Evolutionary conservation across 1,140 invertebrate genomes (phyloP).

Genomic region (Harlomillsia oculata): DNA sequence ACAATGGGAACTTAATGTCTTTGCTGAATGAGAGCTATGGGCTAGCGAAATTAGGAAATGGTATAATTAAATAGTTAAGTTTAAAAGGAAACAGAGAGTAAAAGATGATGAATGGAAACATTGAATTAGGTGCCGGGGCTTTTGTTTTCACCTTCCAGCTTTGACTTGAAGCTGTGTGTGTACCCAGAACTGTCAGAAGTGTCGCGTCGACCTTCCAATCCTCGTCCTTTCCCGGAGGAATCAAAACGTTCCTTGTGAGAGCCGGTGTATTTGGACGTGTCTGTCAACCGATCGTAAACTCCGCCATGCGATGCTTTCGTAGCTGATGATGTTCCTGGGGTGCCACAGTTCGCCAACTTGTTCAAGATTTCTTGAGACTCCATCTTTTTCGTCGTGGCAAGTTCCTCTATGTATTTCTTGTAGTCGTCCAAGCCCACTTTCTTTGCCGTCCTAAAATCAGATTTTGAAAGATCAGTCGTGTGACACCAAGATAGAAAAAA

Average conservation of each 20-base stretch:
- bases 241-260: conserved; percentile 81
- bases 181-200: conserved; percentile 68
- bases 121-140: too few species aligned
- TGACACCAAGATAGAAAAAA: too few species aligned
- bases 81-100: too few species aligned
- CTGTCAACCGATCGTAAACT: conserved; percentile 76
- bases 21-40: too few species aligned
- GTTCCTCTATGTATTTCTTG: conserved; percentile 67
- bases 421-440: conserved; percentile 64
- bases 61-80: too few species aligned
- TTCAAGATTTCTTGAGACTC: conserved; percentile 62
- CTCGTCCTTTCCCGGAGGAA: conserved; percentile 74
- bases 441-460: conserved; percentile 41
- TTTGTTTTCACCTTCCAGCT: conserved; percentile 41
- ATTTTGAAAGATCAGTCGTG: too few species aligned
- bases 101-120: too few species aligned
- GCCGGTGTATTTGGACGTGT: conserved; percentile 80
- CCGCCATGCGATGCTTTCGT: conserved; percentile 51
- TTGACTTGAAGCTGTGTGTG: conserved; percentile 78
- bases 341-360: conserved; percentile 60
- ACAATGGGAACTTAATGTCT: too few species aligned
- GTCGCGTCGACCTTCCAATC: conserved; percentile 74
- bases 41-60: too few species aligned
- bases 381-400: conserved; percentile 68
- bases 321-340: conserved; percentile 15